Base-by-base conservation (phyloP, 2,797 vertebrate species). In the Diglossa cyanea region DNA sequence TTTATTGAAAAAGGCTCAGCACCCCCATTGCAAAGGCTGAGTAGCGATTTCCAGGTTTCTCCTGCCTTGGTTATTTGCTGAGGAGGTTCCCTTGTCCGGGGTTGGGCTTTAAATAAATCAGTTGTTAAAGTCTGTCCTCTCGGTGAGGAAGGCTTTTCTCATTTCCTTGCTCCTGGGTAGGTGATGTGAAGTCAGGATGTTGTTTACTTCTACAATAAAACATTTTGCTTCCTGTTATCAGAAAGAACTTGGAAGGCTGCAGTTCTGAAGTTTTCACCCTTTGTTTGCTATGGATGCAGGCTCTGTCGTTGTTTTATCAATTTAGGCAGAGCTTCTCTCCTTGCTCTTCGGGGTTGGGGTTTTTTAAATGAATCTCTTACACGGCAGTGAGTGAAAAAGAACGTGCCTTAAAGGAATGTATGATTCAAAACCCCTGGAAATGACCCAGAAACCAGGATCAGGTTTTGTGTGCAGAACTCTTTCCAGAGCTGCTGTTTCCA, bases 151-250 rank as follows among this genome's bases (percentile, higher is more conserved):
- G 53, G 55, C 17, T 86, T 53, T 65, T 67, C 57, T 37, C n/a
- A 2, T 77, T 81, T 60, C 61, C 62, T 86, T 53, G 77, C 63
- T 70, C 7, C 2, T 74, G 50, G 83, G 84, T 30, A 89, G 87
- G 72, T 92, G 17, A 89, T 11, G 57, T 54, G 76, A 75, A 92
- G 83, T 72, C 81, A 83, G 89, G 72, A 60, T 42, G 58, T 88
- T 90, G 77, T 70, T 90, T 81, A 77, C 37, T 80, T 65, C 35
- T 76, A 8, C 55, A 33, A 80, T 51, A 81, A 93, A 95, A 89
- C 76, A 53, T 78, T 78, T 74, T 85, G 70, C 81, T 96, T 95
- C 90, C 90, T 91, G 66, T 93, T 88, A 54, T 48, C 73, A 65
- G 67, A 44, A 37, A 71, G 87, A 88, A 76, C 68, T 90, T 39